Evolutionary conservation across 2,797 vertebrate species (phyloP), one percentile per base, ranked within the genome.

Genomic region (Sebastes glaucus): DNA sequence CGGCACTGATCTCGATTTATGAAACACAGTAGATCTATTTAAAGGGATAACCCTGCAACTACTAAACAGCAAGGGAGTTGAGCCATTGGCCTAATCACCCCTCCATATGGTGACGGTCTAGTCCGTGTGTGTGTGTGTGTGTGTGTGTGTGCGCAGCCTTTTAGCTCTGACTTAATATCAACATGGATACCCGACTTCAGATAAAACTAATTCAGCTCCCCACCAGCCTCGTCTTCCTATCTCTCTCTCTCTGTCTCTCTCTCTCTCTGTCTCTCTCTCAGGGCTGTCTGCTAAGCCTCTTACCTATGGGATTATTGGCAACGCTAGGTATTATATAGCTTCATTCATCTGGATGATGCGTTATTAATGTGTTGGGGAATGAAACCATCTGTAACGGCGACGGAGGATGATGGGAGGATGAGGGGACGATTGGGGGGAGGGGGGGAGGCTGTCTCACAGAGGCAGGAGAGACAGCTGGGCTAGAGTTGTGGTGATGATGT

Each of bases 271-370:
- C 79, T 85, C 85, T 84, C 84, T 90, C 80, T 66, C 72, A 68
- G 80, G 84, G 74, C 80, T 85, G 84, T 82, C 85, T 85, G 88
- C 86, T 94, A 93, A 95, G 93, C 94, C 85, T 92, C 94, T 95
- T 94, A 95, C 93, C 94, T 92, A 81, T 84, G 86, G 91, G 93
- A 93, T 94, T 94, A 94, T 93, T 91, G 92, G 85, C 88, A 94
- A 90, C 85, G 33, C 89, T 57, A 77, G 89, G 90, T 92, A 94
- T 95, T 94, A 93, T 90, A 91, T 89, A 88, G 91, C 88, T 94
- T 91, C 91, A 94, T 94, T 95, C 88, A 93, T 93, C 92, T 93
- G 91, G 88, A 94, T 94, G 92, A 92, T 91, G 90, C 74, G 86
- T 94, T 92, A 94, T 94, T 94, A 95, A 94, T 89, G 88, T 85